phyloP scores from a whole-genome alignment of 2,113 vertebrate species.

The Macrotus californicus region DNA sequence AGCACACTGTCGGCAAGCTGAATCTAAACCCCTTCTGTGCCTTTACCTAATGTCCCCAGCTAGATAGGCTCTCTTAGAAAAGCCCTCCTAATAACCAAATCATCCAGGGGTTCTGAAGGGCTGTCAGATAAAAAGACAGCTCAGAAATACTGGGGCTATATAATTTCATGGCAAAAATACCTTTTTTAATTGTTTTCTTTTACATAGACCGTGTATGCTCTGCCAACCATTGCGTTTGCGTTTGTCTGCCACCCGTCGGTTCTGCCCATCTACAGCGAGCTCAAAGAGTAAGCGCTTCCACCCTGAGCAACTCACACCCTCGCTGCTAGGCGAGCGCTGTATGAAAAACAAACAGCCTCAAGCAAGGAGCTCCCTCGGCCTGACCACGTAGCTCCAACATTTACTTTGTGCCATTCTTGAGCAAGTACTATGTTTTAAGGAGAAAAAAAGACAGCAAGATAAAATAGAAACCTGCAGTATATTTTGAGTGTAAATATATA shows the following conservation, averaged over 20 bases:
- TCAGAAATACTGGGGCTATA: background rate
- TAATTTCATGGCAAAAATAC: background rate
- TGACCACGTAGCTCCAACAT: background rate
- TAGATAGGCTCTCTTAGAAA: slow-evolving; percentile 16
- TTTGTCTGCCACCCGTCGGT: slow-evolving; percentile 86
- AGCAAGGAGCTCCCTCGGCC: background rate
- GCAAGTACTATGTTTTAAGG: slow-evolving; percentile 28
- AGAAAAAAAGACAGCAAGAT: background rate
- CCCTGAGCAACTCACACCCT: too few relatives aligned
- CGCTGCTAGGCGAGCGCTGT: background rate
- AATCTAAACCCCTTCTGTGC: background rate
- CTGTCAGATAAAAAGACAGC: background rate
- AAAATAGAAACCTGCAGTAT: background rate
- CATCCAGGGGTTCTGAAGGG: background rate
- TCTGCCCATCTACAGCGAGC: slow-evolving; percentile 86
- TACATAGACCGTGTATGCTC: slow-evolving; percentile 82
- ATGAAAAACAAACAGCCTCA: background rate
- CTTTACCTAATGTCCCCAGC: background rate
- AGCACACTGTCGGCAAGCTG: background rate
- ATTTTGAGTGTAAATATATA: background rate
- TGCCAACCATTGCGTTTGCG: slow-evolving; percentile 85
- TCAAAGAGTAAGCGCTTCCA: slow-evolving; percentile 89
- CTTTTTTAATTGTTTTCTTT: slow-evolving; percentile 70
- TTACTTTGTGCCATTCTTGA: background rate
- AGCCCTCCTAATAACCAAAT: background rate